Evolutionary conservation across 2,113 vertebrate genomes (phyloP).

Genomic region (Piprites chloris): DNA sequence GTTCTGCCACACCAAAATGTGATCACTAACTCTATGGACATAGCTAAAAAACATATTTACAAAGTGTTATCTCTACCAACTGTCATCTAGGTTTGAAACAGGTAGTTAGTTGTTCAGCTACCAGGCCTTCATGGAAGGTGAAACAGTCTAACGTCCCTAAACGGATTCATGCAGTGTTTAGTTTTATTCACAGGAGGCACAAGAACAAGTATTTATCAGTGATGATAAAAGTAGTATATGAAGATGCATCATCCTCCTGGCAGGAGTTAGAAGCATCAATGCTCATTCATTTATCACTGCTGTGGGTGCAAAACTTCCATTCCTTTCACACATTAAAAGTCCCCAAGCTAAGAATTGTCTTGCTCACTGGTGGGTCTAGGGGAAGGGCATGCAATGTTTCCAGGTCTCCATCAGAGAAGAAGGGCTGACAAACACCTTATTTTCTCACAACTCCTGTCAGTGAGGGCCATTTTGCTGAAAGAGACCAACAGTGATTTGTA

Average conservation of each 20-base stretch:
- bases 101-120: slow-evolving; percentile 10
- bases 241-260: not conserved
- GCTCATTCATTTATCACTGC: not conserved
- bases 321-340: rapidly evolving
- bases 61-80: not conserved
- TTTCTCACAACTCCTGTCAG: not conserved
- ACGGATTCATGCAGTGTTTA: not conserved
- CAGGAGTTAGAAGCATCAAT: not conserved
- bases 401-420: not conserved
- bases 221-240: not conserved
- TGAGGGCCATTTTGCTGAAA: not conserved
- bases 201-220: not conserved
- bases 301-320: not conserved
- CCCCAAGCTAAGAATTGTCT: not conserved
- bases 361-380: not conserved
- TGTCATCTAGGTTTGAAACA: not conserved
- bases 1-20: not conserved
- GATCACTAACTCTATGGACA: not conserved
- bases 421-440: not conserved
- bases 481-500: not conserved
- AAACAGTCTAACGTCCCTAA: slow-evolving; percentile 33
- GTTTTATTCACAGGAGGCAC: not conserved
- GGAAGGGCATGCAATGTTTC: not conserved
- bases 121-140: slow-evolving; percentile 74
- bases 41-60: not conserved